phyloP scores from a whole-genome alignment of 2,888 invertebrate genomes.

The Rotaria macrura region DNA sequence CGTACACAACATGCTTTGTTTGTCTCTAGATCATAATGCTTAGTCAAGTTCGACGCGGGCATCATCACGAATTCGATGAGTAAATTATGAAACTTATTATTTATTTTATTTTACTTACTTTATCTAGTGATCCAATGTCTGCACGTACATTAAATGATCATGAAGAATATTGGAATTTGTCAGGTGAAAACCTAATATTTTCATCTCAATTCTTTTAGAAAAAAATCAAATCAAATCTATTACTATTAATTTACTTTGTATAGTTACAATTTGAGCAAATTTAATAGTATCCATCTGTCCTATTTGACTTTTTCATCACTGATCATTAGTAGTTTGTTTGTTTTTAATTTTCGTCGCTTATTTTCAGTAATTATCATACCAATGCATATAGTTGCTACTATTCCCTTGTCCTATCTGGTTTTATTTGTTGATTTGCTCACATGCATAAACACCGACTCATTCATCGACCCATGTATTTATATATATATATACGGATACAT shows the following conservation, averaged over 20 bases:
- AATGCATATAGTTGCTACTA: background rate
- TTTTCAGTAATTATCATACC: too few relatives aligned
- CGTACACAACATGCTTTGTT: background rate
- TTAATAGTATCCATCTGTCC: background rate
- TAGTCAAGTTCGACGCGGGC: conserved; percentile 11
- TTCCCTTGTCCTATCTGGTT: background rate
- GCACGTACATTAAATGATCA: background rate
- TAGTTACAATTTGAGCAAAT: background rate
- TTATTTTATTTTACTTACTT: background rate
- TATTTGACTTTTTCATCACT: too few relatives aligned
- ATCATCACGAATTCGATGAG: background rate
- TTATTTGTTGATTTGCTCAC: background rate
- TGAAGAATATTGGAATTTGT: background rate
- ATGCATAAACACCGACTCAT: background rate
- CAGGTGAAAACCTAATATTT: background rate
- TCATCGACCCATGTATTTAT: too few relatives aligned
- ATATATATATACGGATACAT: too few relatives aligned
- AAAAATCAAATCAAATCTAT: background rate
- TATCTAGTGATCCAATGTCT: background rate
- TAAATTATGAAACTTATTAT: background rate
- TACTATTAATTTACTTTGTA: background rate
- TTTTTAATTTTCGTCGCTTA: too few relatives aligned
- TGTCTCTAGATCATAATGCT: background rate
- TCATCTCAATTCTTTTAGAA: background rate
- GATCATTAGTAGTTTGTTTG: too few relatives aligned